Percentiles rank a stretch among this genome's conserved stretches.
Evolutionary conservation across 2,888 invertebrate genomes (phyloP).

Genomic region (Hirtodrosophila histrioides): DNA sequence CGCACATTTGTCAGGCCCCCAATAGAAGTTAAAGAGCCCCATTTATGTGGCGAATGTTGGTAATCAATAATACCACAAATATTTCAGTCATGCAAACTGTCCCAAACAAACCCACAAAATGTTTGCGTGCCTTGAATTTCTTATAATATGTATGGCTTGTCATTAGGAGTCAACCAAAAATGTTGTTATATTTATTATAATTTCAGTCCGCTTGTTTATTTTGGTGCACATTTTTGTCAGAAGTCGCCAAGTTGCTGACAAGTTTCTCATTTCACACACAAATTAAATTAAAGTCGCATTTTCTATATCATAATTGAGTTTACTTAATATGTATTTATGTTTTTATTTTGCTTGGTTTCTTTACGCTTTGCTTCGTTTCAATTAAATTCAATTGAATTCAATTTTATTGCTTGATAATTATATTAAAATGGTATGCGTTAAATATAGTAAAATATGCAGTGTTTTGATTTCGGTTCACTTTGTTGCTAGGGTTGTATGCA

Average conservation of each 20-base stretch:
- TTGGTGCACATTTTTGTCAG: constrained; percentile 18
- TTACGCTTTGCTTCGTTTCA: too few relatives aligned
- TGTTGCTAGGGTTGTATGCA: too few relatives aligned
- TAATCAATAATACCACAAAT: constrained; percentile 69
- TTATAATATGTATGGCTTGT: constrained; percentile 51
- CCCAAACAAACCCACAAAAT: constrained; percentile 46
- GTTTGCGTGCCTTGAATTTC: constrained; percentile 69
- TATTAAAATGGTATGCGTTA: too few relatives aligned
- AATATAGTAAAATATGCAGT: too few relatives aligned
- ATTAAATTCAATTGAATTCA: too few relatives aligned
- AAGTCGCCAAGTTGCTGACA: constrained; percentile 3
- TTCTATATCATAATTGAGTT: too few relatives aligned
- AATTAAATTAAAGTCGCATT: too few relatives aligned
- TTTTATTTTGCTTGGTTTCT: too few relatives aligned
- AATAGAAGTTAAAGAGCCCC: constrained; percentile 54
- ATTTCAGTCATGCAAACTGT: constrained; percentile 71
- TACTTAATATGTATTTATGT: too few relatives aligned
- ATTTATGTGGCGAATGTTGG: constrained; percentile 62
- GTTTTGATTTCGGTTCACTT: too few relatives aligned
- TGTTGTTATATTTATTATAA: constrained; percentile 71
- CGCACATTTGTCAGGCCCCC: constrained; percentile 49
- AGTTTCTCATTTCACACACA: constrained; percentile 17
- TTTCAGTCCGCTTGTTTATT: constrained; percentile 60
- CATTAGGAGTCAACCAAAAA: constrained; percentile 63
- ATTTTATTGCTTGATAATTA: too few relatives aligned